Evolutionary conservation across 2,888 invertebrate species (phyloP).

Genomic region (Tenthredo scrophulariae): DNA sequence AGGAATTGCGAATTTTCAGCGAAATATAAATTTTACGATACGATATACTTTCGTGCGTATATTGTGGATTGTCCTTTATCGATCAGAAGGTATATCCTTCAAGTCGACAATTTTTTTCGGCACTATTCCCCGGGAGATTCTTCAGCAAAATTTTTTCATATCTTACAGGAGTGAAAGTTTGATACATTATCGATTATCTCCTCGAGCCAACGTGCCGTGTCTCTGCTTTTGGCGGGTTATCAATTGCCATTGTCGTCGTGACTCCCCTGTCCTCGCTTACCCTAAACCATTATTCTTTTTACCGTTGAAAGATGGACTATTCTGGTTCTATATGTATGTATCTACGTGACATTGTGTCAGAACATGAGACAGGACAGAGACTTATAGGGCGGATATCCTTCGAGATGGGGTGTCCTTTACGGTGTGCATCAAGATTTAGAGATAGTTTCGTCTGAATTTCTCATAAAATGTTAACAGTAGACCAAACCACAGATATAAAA

Average conservation of each 20-base stretch:
- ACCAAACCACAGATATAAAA: neutral
- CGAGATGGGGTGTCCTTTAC: neutral
- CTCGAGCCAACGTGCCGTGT: neutral
- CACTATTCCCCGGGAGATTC: neutral
- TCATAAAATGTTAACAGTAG: neutral
- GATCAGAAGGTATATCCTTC: neutral
- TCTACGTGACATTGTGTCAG: neutral
- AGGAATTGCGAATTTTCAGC: neutral
- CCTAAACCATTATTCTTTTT: constrained; percentile 26
- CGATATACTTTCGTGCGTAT: neutral
- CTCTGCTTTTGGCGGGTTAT: constrained; percentile 7
- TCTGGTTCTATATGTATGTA: neutral
- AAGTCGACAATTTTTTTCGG: neutral
- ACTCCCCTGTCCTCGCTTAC: constrained; percentile 21
- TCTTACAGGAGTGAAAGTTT: neutral
- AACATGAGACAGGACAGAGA: neutral
- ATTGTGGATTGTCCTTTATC: neutral
- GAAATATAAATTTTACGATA: neutral
- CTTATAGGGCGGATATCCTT: constrained; percentile 1
- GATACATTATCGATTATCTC: constrained; percentile 31
- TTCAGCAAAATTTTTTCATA: neutral
- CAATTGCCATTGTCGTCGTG: constrained; percentile 17
- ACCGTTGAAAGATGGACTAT: constrained; percentile 5
- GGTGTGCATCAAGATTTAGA: neutral
- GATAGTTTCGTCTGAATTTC: neutral